These are phyloP conservation scores for Abscondita cerata DNA, from an alignment of 2,888 invertebrate genomes.

Conservation along the genomic window DNA sequence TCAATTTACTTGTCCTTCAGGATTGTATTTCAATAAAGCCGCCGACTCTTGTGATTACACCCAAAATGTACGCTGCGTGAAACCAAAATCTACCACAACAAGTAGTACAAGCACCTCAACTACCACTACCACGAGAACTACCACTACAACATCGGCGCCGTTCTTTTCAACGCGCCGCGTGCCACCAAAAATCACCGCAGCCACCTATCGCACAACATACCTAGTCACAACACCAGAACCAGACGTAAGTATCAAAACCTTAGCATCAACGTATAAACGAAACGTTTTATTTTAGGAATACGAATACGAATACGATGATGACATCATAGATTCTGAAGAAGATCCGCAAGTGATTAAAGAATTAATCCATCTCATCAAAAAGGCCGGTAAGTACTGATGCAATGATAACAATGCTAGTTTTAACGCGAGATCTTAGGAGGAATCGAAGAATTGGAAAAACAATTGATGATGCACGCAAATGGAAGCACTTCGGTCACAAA, in stretches of 20 bases:
- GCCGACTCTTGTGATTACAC: conserved; percentile 93
- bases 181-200: conserved; percentile 55
- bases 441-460: conserved; percentile 84
- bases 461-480: conserved; percentile 66
- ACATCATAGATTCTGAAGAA: conserved; percentile 64
- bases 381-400: conserved; percentile 69
- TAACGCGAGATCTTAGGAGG: conserved; percentile 65
- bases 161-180: conserved; percentile 51
- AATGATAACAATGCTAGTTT: background rate
- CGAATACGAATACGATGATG: conserved; percentile 52
- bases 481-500: conserved; percentile 60
- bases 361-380: conserved; percentile 81
- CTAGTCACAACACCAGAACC: conserved; percentile 52
- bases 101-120: conserved; percentile 61
- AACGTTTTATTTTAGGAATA: conserved; percentile 2
- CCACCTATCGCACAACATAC: conserved; percentile 54
- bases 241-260: conserved; percentile 39
- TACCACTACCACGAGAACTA: conserved; percentile 60
- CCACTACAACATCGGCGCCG: conserved; percentile 56
- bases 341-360: conserved; percentile 83
- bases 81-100: conserved; percentile 61
- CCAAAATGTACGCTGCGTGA: conserved; percentile 84
- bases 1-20: conserved; percentile 92
- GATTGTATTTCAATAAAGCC: conserved; percentile 88
- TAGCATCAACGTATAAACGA: background rate